phyloP scores from a whole-genome alignment of 2,888 invertebrate genomes.

The Ophion ventricosus region DNA sequence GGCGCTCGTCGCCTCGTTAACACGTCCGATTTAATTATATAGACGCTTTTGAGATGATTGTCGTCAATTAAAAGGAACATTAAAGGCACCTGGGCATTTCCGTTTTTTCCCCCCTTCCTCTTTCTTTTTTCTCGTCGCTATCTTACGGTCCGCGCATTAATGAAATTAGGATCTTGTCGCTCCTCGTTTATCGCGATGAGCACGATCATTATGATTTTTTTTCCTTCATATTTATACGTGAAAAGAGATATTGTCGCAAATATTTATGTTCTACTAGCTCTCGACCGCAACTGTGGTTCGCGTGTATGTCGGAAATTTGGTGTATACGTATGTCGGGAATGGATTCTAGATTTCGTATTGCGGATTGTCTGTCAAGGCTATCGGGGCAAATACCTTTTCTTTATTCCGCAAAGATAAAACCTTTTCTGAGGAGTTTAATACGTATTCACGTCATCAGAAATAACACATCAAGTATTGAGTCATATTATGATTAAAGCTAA shows the following conservation, averaged over 20 bases:
- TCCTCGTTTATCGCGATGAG: background rate
- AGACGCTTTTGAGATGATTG: constrained; percentile 47
- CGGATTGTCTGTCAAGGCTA: too few relatives aligned
- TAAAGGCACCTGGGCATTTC: background rate
- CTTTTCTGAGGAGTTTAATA: too few relatives aligned
- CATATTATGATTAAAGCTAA: too few relatives aligned
- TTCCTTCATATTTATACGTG: background rate
- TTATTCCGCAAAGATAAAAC: too few relatives aligned
- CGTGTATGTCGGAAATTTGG: too few relatives aligned
- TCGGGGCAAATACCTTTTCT: too few relatives aligned
- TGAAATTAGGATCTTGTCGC: background rate
- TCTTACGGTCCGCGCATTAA: background rate
- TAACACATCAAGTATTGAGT: too few relatives aligned
- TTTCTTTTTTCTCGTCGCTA: background rate
- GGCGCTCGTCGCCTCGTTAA: constrained; percentile 55
- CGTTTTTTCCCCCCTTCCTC: background rate
- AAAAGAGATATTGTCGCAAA: background rate
- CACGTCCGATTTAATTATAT: constrained; percentile 62
- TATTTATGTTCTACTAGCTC: background rate
- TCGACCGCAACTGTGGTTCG: background rate
- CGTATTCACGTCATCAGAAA: too few relatives aligned
- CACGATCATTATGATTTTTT: background rate
- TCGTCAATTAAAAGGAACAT: constrained; percentile 59
- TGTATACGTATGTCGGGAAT: too few relatives aligned
- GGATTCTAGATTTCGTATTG: too few relatives aligned